These are phyloP conservation scores for Agrochola lychnidis DNA, from an alignment of 2,888 invertebrate genomes.

Conservation along the genomic window DNA sequence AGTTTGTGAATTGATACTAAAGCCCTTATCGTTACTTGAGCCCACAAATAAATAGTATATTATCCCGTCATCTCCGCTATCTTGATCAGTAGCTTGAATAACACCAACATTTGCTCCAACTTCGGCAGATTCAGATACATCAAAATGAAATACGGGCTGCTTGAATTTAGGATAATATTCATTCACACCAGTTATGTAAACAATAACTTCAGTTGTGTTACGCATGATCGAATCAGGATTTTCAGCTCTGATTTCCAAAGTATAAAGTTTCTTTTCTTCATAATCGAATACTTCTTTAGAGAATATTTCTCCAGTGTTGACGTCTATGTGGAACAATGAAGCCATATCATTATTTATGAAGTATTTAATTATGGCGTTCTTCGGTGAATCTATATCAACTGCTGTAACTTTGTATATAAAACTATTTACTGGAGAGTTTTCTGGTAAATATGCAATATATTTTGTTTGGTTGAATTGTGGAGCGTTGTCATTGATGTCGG, in stretches of 20 bases:
- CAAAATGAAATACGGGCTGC: constrained; percentile 97
- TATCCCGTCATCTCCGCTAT: constrained; percentile 96
- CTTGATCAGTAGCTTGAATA: constrained; percentile 97
- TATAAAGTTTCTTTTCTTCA: constrained; percentile 95
- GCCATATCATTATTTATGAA: constrained; percentile 94
- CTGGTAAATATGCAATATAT: constrained; percentile 95
- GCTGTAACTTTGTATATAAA: constrained; percentile 94
- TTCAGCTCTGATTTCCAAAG: constrained; percentile 94
- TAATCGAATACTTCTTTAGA: constrained; percentile 96
- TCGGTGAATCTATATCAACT: constrained; percentile 96
- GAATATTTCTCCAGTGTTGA: constrained; percentile 93
- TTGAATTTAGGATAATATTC: constrained; percentile 97
- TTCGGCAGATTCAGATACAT: constrained; percentile 97
- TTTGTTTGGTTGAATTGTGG: constrained; percentile 95
- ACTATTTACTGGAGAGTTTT: constrained; percentile 95
- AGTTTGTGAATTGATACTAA: constrained; percentile 95
- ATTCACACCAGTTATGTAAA: constrained; percentile 96
- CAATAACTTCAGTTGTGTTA: constrained; percentile 93
- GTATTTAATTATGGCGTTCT: constrained; percentile 96
- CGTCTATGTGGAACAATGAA: constrained; percentile 94
- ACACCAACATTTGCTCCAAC: constrained; percentile 96
- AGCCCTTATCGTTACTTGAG: constrained; percentile 97
- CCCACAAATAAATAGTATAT: constrained; percentile 98
- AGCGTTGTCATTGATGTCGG: constrained; percentile 98
- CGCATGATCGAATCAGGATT: constrained; percentile 97